phyloP scores from a whole-genome alignment of 2,888 invertebrate species.

The Thecophora atra region DNA sequence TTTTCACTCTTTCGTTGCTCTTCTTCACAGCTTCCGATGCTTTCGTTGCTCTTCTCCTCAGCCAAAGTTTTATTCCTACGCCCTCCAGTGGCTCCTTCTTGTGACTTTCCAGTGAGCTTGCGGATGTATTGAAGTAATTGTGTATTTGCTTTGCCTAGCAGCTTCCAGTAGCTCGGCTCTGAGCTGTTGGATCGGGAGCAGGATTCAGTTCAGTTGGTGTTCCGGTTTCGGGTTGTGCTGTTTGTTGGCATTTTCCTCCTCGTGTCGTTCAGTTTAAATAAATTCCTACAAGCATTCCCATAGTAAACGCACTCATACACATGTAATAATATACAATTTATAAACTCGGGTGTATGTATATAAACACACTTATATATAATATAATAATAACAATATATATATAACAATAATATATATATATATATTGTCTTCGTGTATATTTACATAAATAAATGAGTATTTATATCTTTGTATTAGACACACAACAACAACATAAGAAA shows the following conservation, averaged over 20 bases:
- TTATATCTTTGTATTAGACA: background rate
- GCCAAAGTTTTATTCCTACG: background rate
- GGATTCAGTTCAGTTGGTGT: conserved; percentile 67
- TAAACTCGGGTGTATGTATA: no score
- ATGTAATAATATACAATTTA: no score
- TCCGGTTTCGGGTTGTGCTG: conserved; percentile 68
- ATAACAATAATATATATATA: no score
- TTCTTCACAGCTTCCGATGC: background rate
- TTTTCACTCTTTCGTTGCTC: conserved; percentile 1
- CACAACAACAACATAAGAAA: conserved; percentile 2
- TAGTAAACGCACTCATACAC: conserved; percentile 31
- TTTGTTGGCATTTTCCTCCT: conserved; percentile 65
- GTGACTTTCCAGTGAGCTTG: conserved; percentile 8
- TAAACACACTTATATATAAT: no score
- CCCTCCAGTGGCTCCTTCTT: background rate
- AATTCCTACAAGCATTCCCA: conserved; percentile 44
- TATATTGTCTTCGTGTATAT: conserved; percentile 21
- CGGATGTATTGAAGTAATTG: background rate
- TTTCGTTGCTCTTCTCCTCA: background rate
- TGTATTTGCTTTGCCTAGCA: conserved; percentile 38
- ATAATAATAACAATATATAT: no score
- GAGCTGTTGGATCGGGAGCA: conserved; percentile 33
- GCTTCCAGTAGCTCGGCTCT: conserved; percentile 54
- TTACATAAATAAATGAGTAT: background rate
- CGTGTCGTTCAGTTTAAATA: conserved; percentile 45